phyloP scores from a whole-genome alignment of 2,888 invertebrate genomes.

The Heliconius ethilla region DNA sequence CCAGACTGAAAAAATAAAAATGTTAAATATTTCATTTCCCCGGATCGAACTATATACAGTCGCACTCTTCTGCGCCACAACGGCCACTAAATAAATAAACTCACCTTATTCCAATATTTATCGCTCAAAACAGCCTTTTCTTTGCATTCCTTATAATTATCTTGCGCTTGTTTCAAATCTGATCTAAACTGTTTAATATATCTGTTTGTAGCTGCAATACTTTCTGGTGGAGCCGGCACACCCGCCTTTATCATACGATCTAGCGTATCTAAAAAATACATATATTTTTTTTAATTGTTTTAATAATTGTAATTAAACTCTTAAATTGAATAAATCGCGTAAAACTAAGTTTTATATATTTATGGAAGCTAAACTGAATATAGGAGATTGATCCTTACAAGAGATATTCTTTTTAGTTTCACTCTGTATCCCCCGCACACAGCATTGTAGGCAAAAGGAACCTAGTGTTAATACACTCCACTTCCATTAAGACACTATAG shows the following conservation, averaged over 20 bases:
- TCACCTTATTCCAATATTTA: slow-evolving; percentile 91
- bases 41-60: neutral
- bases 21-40: neutral
- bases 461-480: neutral
- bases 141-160: slow-evolving; percentile 80
- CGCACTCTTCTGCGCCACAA: no score
- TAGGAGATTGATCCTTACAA: no score
- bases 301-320: neutral
- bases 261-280: slow-evolving; percentile 59
- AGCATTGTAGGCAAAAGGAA: neutral
- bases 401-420: neutral
- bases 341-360: no score
- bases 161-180: slow-evolving; percentile 83
- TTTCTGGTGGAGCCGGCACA: slow-evolving; percentile 70
- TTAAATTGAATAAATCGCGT: neutral
- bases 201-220: slow-evolving; percentile 75
- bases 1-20: neutral
- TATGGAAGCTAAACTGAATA: no score
- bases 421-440: neutral
- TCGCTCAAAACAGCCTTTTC: slow-evolving; percentile 85
- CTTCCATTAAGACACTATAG: neutral
- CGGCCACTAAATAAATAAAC: slow-evolving; percentile 46
- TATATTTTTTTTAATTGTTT: no score
- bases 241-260: slow-evolving; percentile 68
- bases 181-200: slow-evolving; percentile 80